Evolutionary conservation across 2,888 invertebrate species (phyloP), one percentile per base, ranked within the genome.

Genomic region (Silvanus unidentatus): DNA sequence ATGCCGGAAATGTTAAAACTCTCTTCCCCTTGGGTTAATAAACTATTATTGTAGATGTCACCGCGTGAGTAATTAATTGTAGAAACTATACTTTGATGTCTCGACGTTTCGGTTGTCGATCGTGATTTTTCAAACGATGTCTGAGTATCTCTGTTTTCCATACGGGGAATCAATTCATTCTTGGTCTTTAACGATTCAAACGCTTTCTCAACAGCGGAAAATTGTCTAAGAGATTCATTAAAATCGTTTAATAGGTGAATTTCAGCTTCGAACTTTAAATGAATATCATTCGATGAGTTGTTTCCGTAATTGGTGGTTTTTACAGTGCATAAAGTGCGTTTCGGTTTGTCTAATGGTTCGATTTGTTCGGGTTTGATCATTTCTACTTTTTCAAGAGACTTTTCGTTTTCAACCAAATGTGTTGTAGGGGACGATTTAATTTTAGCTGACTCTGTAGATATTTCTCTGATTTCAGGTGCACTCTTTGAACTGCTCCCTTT

Each of bases 231-330:
- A 0, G 79, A 79, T 60, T 80, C 75, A 47, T 80, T 78, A 58
- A 79, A 77, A 39, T 79, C 76, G 53, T 81, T 80, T 32, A 81
- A 63, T 36, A 79, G 71, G 64, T 78, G 77, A 38, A 81, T 70
- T 65, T 80, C 80, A 0, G 79, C 76, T 60, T 77, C 76, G 58
- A 81, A 77, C 59, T 77, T 77, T 55, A 77, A 70, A 62, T 79
- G 77, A 40, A 81, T 73, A 39, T 77, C 75, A 48, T 74, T 74
- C 6, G 78, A 52, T 5, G n/a, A n/a, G n/a, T n/a, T n/a, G n/a
- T n/a, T n/a, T n/a, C n/a, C n/a, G n/a, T n/a, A n/a, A 45, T 58
- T 61, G n/a, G n/a, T n/a, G n/a, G 37, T 53, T 52, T 68, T 69
- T 49, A 8, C 3, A 22, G 22, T 22, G 8, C 36, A 60, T 62